Percentiles rank a stretch among this genome's conserved stretches.
Evolutionary conservation across 2,888 invertebrate genomes (phyloP).

Genomic region (Ptilodon capucinus): DNA sequence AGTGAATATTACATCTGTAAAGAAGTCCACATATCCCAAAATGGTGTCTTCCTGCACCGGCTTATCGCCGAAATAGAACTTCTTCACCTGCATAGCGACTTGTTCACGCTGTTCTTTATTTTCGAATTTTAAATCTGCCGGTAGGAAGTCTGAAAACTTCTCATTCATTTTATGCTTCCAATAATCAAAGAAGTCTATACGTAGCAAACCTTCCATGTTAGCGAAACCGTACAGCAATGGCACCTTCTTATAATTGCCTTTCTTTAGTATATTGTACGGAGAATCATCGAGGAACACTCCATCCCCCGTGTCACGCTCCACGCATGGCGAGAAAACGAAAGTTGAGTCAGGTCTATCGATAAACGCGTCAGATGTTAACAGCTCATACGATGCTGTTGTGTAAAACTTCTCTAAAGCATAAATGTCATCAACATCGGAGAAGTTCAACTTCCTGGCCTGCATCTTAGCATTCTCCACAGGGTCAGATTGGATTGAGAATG

Average conservation of each 20-base stretch:
- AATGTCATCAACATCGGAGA: slow-evolving; percentile 35
- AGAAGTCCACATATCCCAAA: slow-evolving; percentile 26
- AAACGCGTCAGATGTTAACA: slow-evolving; percentile 1
- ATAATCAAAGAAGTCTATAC: neutral
- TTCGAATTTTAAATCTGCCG: slow-evolving; percentile 23
- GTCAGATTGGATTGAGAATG: slow-evolving; percentile 41
- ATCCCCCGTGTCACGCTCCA: slow-evolving; percentile 33
- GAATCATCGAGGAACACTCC: slow-evolving; percentile 42
- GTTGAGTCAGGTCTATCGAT: slow-evolving; percentile 26
- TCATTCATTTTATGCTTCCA: slow-evolving; percentile 15
- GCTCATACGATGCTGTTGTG: slow-evolving; percentile 1
- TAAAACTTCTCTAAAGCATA: slow-evolving; percentile 33
- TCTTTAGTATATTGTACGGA: slow-evolving; percentile 46
- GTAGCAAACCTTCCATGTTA: slow-evolving; percentile 43
- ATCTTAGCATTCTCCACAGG: slow-evolving; percentile 43
- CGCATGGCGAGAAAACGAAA: slow-evolving; percentile 33
- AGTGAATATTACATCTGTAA: slow-evolving; percentile 50
- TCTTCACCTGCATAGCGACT: slow-evolving; percentile 23
- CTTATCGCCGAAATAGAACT: slow-evolving; percentile 38
- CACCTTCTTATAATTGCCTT: slow-evolving; percentile 41
- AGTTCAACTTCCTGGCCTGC: slow-evolving; percentile 37
- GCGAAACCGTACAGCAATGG: slow-evolving; percentile 52
- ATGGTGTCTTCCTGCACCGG: slow-evolving; percentile 14
- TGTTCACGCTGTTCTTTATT: slow-evolving; percentile 26
- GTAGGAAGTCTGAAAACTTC: slow-evolving; percentile 38